These are phyloP conservation scores for Neoseiulus cucumeris DNA, from an alignment of 1,140 invertebrate genomes.

Conservation along the genomic window DNA sequence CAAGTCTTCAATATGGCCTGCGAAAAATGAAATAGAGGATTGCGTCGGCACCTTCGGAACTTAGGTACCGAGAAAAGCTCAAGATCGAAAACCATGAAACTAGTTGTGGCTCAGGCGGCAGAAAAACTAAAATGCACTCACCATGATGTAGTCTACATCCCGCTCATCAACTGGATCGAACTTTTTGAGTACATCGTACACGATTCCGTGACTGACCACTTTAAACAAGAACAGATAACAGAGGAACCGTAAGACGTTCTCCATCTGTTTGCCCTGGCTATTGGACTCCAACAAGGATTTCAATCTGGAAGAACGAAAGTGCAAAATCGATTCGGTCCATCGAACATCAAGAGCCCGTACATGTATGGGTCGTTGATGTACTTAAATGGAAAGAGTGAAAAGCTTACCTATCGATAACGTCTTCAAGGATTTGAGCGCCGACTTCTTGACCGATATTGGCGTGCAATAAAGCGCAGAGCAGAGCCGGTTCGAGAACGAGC, in stretches of 20 bases:
- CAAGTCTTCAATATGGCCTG: conserved; percentile 23
- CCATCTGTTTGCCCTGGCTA: conserved; percentile 25
- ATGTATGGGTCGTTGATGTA: too few species aligned
- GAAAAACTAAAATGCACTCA: conserved; percentile 40
- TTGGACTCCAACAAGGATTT: conserved; percentile 14
- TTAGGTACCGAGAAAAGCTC: conserved; percentile 9
- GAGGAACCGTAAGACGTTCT: conserved; percentile 28
- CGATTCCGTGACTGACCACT: conserved; percentile 21
- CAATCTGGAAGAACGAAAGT: conserved; percentile 15
- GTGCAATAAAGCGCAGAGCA: conserved; percentile 61
- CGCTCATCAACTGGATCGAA: not conserved
- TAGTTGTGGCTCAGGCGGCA: conserved; percentile 32
- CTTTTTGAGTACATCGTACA: conserved; percentile 25
- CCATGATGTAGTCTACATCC: conserved; percentile 13
- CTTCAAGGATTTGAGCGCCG: conserved; percentile 33
- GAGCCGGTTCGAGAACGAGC: conserved; percentile 57
- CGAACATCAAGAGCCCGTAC: too few species aligned
- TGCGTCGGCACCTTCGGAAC: not conserved
- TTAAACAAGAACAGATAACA: conserved; percentile 30
- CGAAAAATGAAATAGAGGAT: not conserved
- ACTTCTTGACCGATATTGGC: conserved; percentile 76
- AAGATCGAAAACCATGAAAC: conserved; percentile 3
- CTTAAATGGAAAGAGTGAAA: too few species aligned
- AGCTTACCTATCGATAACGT: not conserved
- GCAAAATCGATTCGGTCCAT: conserved; percentile 21